A percentile compares a stretch with the other conserved stretches of the same genome.
Evolutionary conservation across 2,113 vertebrate genomes (phyloP).

Genomic region (Glaucidium brasilianum): DNA sequence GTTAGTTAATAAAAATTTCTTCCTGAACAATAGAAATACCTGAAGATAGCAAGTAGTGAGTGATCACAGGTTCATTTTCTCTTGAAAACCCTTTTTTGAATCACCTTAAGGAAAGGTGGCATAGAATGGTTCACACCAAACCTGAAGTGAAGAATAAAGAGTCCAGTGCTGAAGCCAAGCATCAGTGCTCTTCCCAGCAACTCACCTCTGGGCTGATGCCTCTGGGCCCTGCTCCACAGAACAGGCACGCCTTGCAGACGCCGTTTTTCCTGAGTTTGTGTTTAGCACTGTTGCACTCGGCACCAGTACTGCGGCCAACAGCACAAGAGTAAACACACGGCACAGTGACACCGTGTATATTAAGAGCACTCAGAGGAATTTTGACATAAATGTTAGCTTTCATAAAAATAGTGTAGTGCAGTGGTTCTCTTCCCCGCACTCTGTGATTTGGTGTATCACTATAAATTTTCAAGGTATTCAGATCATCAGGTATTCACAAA

Average conservation of each 20-base stretch:
- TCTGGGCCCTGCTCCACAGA: not conserved
- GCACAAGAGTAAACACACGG: not conserved
- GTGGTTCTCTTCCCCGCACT: not conserved
- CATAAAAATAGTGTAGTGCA: not conserved
- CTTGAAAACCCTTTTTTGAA: not conserved
- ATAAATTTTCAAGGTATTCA: not conserved
- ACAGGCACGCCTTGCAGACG: accelerated
- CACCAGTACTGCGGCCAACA: not conserved
- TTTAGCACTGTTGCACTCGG: not conserved
- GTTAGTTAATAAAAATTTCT: not conserved
- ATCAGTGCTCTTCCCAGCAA: not conserved
- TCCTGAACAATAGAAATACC: not conserved
- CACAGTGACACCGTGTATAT: not conserved
- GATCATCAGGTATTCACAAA: not conserved
- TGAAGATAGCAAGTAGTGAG: not conserved
- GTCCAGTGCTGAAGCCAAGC: not conserved
- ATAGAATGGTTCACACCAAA: not conserved
- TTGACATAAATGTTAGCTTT: not conserved
- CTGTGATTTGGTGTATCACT: not conserved
- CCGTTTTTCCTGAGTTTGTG: not conserved
- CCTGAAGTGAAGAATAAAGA: not conserved
- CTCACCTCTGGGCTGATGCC: not conserved
- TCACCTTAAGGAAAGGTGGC: not conserved
- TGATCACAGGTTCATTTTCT: not conserved
- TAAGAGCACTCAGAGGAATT: not conserved